phyloP scores from a whole-genome alignment of 1,140 invertebrate genomes.

The Hestina assimilis region DNA sequence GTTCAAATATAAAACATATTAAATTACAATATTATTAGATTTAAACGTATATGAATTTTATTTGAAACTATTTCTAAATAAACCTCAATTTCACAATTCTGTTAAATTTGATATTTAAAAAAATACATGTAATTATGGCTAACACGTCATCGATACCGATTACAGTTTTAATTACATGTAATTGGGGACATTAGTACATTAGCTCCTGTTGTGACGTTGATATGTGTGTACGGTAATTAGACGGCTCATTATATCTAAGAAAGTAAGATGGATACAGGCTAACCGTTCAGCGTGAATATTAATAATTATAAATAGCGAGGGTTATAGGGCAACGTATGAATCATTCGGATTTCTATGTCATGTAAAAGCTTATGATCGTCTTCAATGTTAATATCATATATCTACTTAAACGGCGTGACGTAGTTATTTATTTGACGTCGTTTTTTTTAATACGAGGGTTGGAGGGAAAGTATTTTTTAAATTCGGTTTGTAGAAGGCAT shows the following conservation, averaged over 20 bases:
- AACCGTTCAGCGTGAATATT: neutral
- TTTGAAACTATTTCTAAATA: too few relatives aligned
- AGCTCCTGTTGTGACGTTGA: constrained; percentile 10
- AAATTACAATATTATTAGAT: too few relatives aligned
- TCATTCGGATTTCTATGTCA: neutral
- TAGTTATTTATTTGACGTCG: too few relatives aligned
- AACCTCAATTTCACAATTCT: too few relatives aligned
- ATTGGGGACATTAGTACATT: constrained; percentile 24
- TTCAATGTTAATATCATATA: too few relatives aligned
- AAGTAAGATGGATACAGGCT: neutral
- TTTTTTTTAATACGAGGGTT: too few relatives aligned
- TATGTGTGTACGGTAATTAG: constrained; percentile 5
- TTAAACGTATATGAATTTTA: too few relatives aligned
- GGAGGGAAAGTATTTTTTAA: too few relatives aligned
- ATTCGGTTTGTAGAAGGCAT: too few relatives aligned
- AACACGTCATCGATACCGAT: constrained; percentile 33
- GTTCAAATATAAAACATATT: too few relatives aligned
- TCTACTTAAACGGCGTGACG: too few relatives aligned
- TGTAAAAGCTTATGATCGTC: too few relatives aligned
- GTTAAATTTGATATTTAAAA: neutral
- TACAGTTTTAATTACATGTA: constrained; percentile 40
- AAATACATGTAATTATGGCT: neutral
- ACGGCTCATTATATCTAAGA: constrained; percentile 5
- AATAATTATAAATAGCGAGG: neutral
- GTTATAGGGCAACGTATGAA: neutral